Base-by-base conservation (phyloP, 1,140 invertebrate genomes). In the Drosophila jambulina region DNA sequence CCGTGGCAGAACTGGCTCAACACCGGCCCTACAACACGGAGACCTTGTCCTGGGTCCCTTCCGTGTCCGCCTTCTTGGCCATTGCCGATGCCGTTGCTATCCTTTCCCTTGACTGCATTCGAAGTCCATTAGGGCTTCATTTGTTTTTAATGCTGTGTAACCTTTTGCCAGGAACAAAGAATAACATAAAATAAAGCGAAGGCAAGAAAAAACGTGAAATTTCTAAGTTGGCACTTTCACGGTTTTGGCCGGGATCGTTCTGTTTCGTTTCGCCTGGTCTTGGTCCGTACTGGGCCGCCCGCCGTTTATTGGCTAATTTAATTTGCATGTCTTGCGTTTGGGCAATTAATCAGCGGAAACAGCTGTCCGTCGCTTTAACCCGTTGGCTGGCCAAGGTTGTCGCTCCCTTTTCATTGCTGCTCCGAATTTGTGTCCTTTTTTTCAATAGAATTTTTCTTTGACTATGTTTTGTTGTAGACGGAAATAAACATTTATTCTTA, bases 111-210 rank as follows among this genome's bases (percentile, higher is more conserved):
- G 67, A 72, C 60, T 79, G 61, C 77, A 80, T 84, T 88, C 84
- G 80, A 77, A 87, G 84, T 88, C 78, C 86, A 88, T 88, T 88
- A 88, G 85, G 81, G 85, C 85, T 85, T 90, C 85, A 88, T 88
- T 88, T 88, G 86, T 90, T 90, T 88, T 88, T 82, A 90, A 88
- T 88, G 75, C 83, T 85, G 74, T 90, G 85, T 90, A 88, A 88
- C 84, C 84, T 90, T 90, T 79, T 79, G 65, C 59, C 54, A 68
- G 70, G 80, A 83, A 74, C 71, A 80, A 80, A 87, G 57, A 65
- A 76, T 65, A 76, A 76, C 72, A 83, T 75, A 56, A 88, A 87
- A 88, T 84, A 61, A 54, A 34, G 45, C 51, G 49, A 56, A 38
- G 51, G 49, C 69, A 68, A 56, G 68, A 77, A 61, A 81, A 36